Percentiles rank a stretch among this genome's conserved stretches.
phyloP scores from a whole-genome alignment of 2,797 vertebrate species.

The Enteromius afrohamiltoni region DNA sequence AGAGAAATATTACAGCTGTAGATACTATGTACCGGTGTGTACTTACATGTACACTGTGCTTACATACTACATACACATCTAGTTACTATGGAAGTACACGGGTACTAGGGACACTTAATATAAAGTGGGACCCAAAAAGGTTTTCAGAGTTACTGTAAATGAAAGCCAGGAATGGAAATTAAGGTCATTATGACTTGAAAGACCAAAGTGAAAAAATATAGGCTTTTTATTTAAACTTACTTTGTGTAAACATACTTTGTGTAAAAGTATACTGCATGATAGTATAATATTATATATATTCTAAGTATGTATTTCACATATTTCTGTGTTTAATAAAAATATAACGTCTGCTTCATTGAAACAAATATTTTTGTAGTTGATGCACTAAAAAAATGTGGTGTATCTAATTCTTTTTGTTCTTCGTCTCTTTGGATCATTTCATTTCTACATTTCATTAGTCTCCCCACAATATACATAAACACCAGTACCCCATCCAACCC shows the following conservation, averaged over 20 bases:
- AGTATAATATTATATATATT: too few relatives aligned
- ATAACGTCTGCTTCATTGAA: neutral
- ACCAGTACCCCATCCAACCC: neutral
- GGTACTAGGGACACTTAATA: too few relatives aligned
- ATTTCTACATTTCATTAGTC: constrained; percentile 33
- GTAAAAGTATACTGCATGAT: neutral
- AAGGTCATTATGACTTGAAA: neutral
- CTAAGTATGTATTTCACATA: neutral
- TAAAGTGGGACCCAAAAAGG: too few relatives aligned
- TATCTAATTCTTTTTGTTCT: constrained; percentile 7
- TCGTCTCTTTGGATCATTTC: constrained; percentile 5
- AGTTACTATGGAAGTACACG: too few relatives aligned
- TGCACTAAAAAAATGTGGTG: neutral
- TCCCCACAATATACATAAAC: constrained; percentile 24
- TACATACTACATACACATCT: too few relatives aligned
- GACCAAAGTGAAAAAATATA: neutral
- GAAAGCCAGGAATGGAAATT: neutral
- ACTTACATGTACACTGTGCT: too few relatives aligned
- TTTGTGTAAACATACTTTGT: neutral
- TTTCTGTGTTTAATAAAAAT: neutral
- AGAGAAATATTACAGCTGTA: too few relatives aligned
- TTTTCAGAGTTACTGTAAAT: neutral
- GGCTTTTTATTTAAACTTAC: too few relatives aligned
- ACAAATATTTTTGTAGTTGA: neutral
- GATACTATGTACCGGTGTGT: too few relatives aligned